Evolutionary conservation across 2,113 vertebrate species (phyloP).

Genomic region (Chionis minor): DNA sequence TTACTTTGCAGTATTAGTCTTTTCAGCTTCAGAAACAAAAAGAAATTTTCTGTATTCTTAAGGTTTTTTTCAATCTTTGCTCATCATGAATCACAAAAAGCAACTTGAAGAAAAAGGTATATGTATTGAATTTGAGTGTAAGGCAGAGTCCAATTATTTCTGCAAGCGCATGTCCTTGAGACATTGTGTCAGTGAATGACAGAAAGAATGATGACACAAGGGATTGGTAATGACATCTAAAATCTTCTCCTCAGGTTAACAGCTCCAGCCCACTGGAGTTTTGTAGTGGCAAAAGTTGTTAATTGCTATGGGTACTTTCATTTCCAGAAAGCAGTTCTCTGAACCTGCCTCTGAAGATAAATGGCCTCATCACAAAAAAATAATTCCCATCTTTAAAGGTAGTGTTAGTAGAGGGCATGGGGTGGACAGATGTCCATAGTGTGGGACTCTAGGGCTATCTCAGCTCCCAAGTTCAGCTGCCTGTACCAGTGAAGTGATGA

Average conservation of each 20-base stretch:
- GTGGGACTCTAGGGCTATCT: not conserved
- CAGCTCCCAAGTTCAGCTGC: not conserved
- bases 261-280: not conserved
- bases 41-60: not conserved
- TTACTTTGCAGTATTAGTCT: not conserved
- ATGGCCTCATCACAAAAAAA: not conserved
- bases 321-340: not conserved
- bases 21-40: slow-evolving; percentile 2
- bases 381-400: not conserved
- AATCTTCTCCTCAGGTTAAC: not conserved
- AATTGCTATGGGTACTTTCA: not conserved
- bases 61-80: not conserved
- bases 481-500: rapidly evolving
- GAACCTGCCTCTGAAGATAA: not conserved
- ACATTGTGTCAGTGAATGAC: not conserved
- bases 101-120: not conserved
- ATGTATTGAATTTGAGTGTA: not conserved
- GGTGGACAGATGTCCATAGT: too few species aligned
- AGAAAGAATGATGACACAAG: not conserved
- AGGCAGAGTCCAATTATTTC: not conserved
- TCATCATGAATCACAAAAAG: not conserved
- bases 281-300: not conserved
- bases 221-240: not conserved
- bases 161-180: not conserved
- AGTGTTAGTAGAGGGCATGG: not conserved